phyloP scores from a whole-genome alignment of 2,888 invertebrate species.

The Ophonus ardosiacus region DNA sequence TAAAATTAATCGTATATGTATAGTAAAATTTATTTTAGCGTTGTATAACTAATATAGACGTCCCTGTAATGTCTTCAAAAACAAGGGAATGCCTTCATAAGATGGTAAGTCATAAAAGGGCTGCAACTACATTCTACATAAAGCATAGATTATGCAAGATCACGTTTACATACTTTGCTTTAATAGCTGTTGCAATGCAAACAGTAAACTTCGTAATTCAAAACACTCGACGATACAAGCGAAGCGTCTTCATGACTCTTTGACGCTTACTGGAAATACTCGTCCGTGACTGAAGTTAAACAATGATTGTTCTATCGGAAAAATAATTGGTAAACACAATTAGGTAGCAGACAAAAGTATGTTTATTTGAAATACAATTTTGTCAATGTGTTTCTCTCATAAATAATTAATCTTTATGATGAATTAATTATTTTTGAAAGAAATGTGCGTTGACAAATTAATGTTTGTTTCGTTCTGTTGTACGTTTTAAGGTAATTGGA shows the following conservation, averaged over 20 bases:
- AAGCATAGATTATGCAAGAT: slow-evolving; percentile 51
- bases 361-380: not conserved
- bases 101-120: slow-evolving; percentile 27
- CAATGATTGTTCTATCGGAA: not conserved
- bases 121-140: slow-evolving; percentile 39
- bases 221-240: slow-evolving; percentile 35
- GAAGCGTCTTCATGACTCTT: slow-evolving; percentile 44
- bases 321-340: slow-evolving; percentile 19
- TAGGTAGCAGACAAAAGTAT: not conserved
- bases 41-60: not conserved
- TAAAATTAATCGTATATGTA: too few relatives aligned
- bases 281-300: not conserved
- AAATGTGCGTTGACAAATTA: slow-evolving; percentile 31
- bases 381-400: slow-evolving; percentile 11
- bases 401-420: slow-evolving; percentile 43
- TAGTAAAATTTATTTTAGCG: not conserved
- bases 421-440: slow-evolving; percentile 18
- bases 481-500: slow-evolving; percentile 43
- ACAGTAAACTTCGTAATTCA: slow-evolving; percentile 45
- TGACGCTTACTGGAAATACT: not conserved
- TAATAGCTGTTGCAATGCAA: slow-evolving; percentile 53
- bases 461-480: not conserved
- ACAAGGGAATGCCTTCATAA: not conserved
- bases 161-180: slow-evolving; percentile 58
- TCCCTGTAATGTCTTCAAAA: slow-evolving; percentile 1